phyloP scores from a whole-genome alignment of 1,140 invertebrate genomes.

The Telenomus remus region DNA sequence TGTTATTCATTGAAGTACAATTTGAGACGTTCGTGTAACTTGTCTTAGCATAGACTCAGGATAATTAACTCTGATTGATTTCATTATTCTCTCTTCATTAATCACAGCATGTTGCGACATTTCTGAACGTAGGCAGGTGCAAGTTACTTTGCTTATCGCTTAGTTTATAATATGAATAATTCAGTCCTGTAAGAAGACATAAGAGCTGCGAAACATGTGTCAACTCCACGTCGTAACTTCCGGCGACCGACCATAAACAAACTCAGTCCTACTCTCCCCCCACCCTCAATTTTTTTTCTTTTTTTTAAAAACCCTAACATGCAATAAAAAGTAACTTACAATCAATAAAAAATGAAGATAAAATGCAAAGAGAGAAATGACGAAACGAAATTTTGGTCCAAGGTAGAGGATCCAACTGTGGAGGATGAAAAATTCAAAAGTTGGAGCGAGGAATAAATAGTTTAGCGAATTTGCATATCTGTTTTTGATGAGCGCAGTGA shows the following conservation, averaged over 20 bases:
- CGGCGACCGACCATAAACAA: slow-evolving; percentile 23
- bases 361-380: too few relatives aligned
- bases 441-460: too few relatives aligned
- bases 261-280: slow-evolving; percentile 7
- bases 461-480: background rate
- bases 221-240: slow-evolving; percentile 26
- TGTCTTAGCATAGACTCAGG: too few relatives aligned
- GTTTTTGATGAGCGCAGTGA: slow-evolving; percentile 4
- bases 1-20: too few relatives aligned
- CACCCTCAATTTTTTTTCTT: background rate
- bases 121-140: slow-evolving; percentile 7
- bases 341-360: background rate
- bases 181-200: slow-evolving; percentile 17
- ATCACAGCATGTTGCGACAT: slow-evolving; percentile 4
- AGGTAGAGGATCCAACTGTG: too few relatives aligned
- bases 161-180: slow-evolving; percentile 29
- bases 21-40: too few relatives aligned
- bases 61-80: too few relatives aligned
- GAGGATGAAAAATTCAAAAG: too few relatives aligned
- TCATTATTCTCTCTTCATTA: too few relatives aligned
- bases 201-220: slow-evolving; percentile 19
- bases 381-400: too few relatives aligned
- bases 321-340: background rate
- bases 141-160: slow-evolving; percentile 11
- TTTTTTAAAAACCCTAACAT: background rate